Evolutionary conservation across 1,140 invertebrate genomes (phyloP).

Genomic region (Phortica variegata): DNA sequence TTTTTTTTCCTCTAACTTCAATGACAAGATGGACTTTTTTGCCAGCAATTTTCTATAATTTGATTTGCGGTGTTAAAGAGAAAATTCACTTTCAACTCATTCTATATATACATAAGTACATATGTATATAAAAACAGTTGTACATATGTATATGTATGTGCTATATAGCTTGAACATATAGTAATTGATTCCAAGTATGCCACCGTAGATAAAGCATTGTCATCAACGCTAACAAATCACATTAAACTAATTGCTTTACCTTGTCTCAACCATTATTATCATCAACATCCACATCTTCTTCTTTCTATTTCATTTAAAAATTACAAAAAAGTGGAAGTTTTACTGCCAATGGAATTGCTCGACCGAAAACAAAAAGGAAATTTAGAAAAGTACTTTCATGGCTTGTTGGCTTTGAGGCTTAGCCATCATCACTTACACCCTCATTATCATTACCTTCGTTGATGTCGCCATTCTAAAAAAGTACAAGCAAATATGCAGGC

Average conservation of each 20-base stretch:
- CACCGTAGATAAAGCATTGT: too few species aligned
- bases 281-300: neutral
- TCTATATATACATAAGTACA: too few species aligned
- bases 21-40: neutral
- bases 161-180: too few species aligned
- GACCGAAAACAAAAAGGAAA: conserved; percentile 26
- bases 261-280: conserved; percentile 45
- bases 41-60: conserved; percentile 49
- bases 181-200: too few species aligned
- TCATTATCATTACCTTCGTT: neutral
- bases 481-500: too few species aligned
- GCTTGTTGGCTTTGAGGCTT: neutral
- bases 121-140: too few species aligned
- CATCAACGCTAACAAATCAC: too few species aligned
- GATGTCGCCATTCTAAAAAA: neutral
- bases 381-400: neutral
- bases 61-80: conserved; percentile 33
- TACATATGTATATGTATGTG: too few species aligned
- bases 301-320: conserved; percentile 18
- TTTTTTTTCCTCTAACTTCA: conserved; percentile 16
- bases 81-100: too few species aligned
- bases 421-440: neutral
- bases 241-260: conserved; percentile 55
- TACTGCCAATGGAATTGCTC: conserved; percentile 49
- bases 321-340: conserved; percentile 13